phyloP scores from a whole-genome alignment of 2,888 invertebrate genomes.

The Panorpa germanica region DNA sequence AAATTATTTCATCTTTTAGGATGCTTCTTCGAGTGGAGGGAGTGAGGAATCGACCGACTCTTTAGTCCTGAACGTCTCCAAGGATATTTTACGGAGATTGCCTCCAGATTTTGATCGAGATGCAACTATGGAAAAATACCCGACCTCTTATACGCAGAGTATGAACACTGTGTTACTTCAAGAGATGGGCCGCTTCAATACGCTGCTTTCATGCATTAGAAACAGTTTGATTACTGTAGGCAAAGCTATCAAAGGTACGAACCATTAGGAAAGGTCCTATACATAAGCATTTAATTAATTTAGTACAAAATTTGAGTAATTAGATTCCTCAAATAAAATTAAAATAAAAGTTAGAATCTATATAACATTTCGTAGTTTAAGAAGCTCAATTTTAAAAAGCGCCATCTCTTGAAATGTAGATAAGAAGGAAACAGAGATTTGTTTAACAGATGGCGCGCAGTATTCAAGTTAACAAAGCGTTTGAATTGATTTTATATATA shows the following conservation, averaged over 20 bases:
- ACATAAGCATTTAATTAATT: no score
- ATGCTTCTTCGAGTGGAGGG: slow-evolving; percentile 31
- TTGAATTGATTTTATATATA: no score
- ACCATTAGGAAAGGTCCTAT: no score
- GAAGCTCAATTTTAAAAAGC: no score
- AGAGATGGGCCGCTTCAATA: slow-evolving; percentile 66
- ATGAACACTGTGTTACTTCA: slow-evolving; percentile 89
- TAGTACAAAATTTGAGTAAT: no score
- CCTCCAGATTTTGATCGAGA: slow-evolving; percentile 52
- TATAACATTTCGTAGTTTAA: no score
- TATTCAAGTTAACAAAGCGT: no score
- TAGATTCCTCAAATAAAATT: no score
- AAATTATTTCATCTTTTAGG: slow-evolving; percentile 14
- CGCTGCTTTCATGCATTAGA: slow-evolving; percentile 52
- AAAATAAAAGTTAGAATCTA: no score
- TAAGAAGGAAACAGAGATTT: no score
- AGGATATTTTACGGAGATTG: slow-evolving; percentile 57
- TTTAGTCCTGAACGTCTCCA: slow-evolving; percentile 56
- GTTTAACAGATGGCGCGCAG: no score
- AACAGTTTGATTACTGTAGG: slow-evolving; percentile 56
- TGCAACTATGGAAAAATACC: slow-evolving; percentile 44
- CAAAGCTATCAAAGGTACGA: slow-evolving; percentile 71
- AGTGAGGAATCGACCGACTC: slow-evolving; percentile 56
- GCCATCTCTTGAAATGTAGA: no score
- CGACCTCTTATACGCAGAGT: slow-evolving; percentile 65